Evolutionary conservation across 2,888 invertebrate genomes (phyloP).

Genomic region (Cheilosia grossa): DNA sequence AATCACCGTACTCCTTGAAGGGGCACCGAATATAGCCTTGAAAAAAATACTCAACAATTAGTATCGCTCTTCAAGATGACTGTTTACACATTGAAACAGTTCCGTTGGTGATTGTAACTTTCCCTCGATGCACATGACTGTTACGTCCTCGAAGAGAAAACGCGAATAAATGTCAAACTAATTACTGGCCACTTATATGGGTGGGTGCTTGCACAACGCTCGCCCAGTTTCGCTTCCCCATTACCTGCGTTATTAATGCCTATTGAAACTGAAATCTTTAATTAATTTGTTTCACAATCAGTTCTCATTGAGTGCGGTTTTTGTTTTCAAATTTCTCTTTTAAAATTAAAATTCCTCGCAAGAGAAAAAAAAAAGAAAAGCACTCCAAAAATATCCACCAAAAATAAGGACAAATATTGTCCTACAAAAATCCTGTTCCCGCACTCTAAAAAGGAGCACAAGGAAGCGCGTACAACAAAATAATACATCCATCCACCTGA

Average conservation of each 20-base stretch:
- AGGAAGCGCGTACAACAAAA: slow-evolving; percentile 7
- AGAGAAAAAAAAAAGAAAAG: slow-evolving; percentile 5
- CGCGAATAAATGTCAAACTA: slow-evolving; percentile 14
- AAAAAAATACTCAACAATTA: too few species aligned
- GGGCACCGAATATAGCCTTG: too few species aligned
- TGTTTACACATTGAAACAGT: neutral
- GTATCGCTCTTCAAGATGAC: too few species aligned
- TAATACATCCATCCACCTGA: slow-evolving; percentile 48
- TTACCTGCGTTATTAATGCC: slow-evolving; percentile 1
- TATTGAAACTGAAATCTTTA: slow-evolving; percentile 45
- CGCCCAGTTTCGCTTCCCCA: slow-evolving; percentile 34
- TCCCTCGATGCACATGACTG: slow-evolving; percentile 6
- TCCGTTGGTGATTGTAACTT: slow-evolving; percentile 15
- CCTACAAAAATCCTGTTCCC: slow-evolving; percentile 65
- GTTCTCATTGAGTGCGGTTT: slow-evolving; percentile 19
- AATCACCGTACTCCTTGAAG: too few species aligned
- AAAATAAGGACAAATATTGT: slow-evolving; percentile 48
- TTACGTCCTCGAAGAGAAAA: slow-evolving; percentile 5
- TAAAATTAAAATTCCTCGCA: slow-evolving; percentile 26
- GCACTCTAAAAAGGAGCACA: slow-evolving; percentile 19
- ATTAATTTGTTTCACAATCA: slow-evolving; percentile 25
- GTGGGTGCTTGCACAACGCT: slow-evolving; percentile 1
- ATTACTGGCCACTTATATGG: neutral
- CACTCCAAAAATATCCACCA: neutral
- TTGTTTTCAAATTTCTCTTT: slow-evolving; percentile 45